Conservation (phyloP, 2,888 invertebrate genomes). For the Zonitis immaculata region DNA sequence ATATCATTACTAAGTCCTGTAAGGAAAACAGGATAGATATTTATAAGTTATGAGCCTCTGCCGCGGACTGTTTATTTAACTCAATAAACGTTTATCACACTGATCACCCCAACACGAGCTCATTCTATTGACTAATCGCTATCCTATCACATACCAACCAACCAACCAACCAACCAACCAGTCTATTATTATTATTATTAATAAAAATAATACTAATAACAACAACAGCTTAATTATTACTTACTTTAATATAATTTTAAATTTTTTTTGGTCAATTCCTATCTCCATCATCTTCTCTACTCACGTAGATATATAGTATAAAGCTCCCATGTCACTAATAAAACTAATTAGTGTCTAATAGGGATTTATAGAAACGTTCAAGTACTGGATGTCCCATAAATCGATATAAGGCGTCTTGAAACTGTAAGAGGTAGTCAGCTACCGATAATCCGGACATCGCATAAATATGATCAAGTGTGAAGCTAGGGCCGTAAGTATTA, state of each 20-base stretch:
- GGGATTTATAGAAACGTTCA: constrained; percentile 46
- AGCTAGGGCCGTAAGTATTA: constrained; percentile 49
- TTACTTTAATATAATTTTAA: no score
- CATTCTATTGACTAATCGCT: constrained; percentile 23
- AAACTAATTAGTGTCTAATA: constrained; percentile 44
- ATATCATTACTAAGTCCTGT: constrained; percentile 51
- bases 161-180: no score
- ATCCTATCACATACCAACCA: constrained; percentile 12
- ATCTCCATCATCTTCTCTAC: constrained; percentile 4
- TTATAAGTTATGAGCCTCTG: constrained; percentile 49
- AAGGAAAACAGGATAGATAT: constrained; percentile 53
- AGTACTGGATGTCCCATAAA: constrained; percentile 46
- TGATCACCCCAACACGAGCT: constrained; percentile 32
- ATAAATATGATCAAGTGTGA: constrained; percentile 54
- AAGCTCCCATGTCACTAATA: constrained; percentile 27
- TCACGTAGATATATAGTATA: constrained; percentile 14
- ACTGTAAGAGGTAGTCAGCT: constrained; percentile 46
- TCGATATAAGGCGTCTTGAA: constrained; percentile 49
- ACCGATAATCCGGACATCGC: constrained; percentile 52
- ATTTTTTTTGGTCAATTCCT: background rate
- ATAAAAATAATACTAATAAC: no score
- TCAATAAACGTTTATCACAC: constrained; percentile 50
- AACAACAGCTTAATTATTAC: no score
- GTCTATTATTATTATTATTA: no score
- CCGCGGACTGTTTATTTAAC: constrained; percentile 49